A percentile compares a stretch with the other conserved stretches of the same genome.
These are phyloP conservation scores for Callionymus lyra DNA, from an alignment of 2,113 vertebrate species.

Conservation along the genomic window DNA sequence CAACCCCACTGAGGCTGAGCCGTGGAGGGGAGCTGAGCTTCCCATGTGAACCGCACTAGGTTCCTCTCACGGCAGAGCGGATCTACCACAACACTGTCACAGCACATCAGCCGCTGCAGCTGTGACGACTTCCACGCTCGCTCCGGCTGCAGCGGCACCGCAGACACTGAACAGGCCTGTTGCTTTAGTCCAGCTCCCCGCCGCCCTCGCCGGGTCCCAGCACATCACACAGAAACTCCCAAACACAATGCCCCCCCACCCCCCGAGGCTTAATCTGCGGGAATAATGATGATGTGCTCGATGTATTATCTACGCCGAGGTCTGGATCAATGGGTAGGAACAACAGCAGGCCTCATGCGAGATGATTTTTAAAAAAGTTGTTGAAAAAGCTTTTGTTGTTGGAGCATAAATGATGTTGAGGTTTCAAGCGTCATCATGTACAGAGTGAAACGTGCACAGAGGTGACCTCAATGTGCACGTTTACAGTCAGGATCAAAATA, in stretches of 20 bases:
- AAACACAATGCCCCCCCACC: slow-evolving; percentile 25
- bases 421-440: slow-evolving; percentile 13
- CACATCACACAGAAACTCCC: slow-evolving; percentile 24
- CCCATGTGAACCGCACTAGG: slow-evolving; percentile 42
- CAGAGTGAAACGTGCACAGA: slow-evolving; percentile 16
- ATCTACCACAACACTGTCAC: slow-evolving; percentile 64
- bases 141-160: slow-evolving; percentile 26
- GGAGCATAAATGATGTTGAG: slow-evolving; percentile 22
- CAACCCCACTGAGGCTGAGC: slow-evolving; percentile 11
- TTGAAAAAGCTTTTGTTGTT: slow-evolving; percentile 24
- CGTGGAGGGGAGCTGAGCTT: slow-evolving; percentile 24
- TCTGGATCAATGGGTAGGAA: slow-evolving; percentile 41
- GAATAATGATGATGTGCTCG: slow-evolving; percentile 35
- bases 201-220: slow-evolving; percentile 16
- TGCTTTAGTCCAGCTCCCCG: slow-evolving; percentile 48
- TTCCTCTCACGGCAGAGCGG: slow-evolving; percentile 53
- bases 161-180: slow-evolving; percentile 41
- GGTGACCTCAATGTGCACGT: slow-evolving; percentile 24
- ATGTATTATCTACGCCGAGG: slow-evolving; percentile 28
- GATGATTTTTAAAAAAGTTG: slow-evolving; percentile 32
- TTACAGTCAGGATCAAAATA: too few relatives aligned
- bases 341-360: slow-evolving; percentile 30
- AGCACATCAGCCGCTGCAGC: slow-evolving; percentile 38
- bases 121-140: slow-evolving; percentile 42
- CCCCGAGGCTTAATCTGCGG: slow-evolving; percentile 30